These are phyloP conservation scores for Rousettus leschenaultii DNA, from an alignment of 2,113 vertebrate species.

Conservation along the genomic window DNA sequence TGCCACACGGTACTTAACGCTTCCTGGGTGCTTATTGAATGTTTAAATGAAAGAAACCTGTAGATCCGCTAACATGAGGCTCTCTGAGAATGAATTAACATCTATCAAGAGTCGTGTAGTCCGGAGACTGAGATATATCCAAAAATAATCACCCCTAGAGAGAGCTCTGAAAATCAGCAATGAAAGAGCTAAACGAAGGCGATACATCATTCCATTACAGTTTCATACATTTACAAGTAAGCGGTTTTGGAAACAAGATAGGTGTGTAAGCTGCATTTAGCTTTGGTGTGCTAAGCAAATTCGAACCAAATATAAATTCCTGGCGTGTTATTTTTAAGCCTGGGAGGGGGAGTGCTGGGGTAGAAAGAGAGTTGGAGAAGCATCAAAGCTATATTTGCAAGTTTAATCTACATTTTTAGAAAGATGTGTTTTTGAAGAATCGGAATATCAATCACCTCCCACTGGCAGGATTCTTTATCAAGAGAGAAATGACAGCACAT, in stretches of 20 bases:
- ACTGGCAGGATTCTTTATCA: constrained; percentile 38
- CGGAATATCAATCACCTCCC: constrained; percentile 49
- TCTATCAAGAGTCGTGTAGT: background rate
- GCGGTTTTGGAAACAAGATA: constrained; percentile 50
- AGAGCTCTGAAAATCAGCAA: constrained; percentile 55
- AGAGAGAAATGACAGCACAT: background rate
- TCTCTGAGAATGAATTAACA: constrained; percentile 41
- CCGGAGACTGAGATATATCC: constrained; percentile 38
- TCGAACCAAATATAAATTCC: constrained; percentile 52
- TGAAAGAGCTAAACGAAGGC: constrained; percentile 54
- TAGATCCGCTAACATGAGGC: background rate
- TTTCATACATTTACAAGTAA: constrained; percentile 51
- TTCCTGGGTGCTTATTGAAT: background rate
- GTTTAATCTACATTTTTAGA: constrained; percentile 61
- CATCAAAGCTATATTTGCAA: constrained; percentile 54
- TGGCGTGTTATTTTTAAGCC: constrained; percentile 36
- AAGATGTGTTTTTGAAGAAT: constrained; percentile 60
- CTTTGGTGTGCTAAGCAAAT: constrained; percentile 51
- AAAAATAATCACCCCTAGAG: constrained; percentile 60
- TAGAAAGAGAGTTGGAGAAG: background rate
- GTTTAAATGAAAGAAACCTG: background rate
- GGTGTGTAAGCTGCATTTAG: constrained; percentile 38
- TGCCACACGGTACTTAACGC: background rate
- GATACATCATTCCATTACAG: constrained; percentile 58
- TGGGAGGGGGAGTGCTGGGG: background rate